These are phyloP conservation scores for Melipona beecheii DNA, from an alignment of 2,888 invertebrate genomes.

Conservation along the genomic window DNA sequence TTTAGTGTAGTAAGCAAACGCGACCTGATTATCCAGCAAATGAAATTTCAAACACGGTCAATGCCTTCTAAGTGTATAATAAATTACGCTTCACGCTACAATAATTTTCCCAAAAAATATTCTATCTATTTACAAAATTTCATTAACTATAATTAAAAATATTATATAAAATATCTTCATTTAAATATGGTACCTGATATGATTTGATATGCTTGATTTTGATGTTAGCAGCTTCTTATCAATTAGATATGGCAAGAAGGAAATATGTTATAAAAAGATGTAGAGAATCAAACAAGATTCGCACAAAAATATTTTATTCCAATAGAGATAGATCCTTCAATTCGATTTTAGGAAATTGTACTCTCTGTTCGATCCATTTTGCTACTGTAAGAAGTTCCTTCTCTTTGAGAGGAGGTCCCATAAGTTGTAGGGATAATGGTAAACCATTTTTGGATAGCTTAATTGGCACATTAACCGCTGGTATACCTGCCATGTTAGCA, in stretches of 20 bases:
- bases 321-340: slow-evolving; percentile 68
- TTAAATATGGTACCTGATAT: neutral
- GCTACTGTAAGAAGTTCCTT: slow-evolving; percentile 90
- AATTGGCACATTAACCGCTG: slow-evolving; percentile 94
- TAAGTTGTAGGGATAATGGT: slow-evolving; percentile 95
- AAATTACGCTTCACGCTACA: slow-evolving; percentile 20
- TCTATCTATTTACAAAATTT: slow-evolving; percentile 3
- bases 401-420: slow-evolving; percentile 93
- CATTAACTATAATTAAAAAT: neutral
- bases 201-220: neutral
- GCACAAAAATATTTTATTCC: slow-evolving; percentile 60
- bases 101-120: slow-evolving; percentile 10
- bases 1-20: slow-evolving; percentile 38
- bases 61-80: slow-evolving; percentile 47
- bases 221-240: neutral
- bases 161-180: neutral
- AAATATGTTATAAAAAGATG: neutral
- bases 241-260: neutral
- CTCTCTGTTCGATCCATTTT: slow-evolving; percentile 91
- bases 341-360: slow-evolving; percentile 86
- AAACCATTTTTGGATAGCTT: slow-evolving; percentile 89
- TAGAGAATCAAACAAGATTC: neutral
- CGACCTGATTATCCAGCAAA: slow-evolving; percentile 64
- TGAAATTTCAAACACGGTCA: slow-evolving; percentile 64
- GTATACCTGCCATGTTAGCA: slow-evolving; percentile 98